Base-by-base conservation (phyloP, 2,113 vertebrate species). In the Mastomys coucha region DNA sequence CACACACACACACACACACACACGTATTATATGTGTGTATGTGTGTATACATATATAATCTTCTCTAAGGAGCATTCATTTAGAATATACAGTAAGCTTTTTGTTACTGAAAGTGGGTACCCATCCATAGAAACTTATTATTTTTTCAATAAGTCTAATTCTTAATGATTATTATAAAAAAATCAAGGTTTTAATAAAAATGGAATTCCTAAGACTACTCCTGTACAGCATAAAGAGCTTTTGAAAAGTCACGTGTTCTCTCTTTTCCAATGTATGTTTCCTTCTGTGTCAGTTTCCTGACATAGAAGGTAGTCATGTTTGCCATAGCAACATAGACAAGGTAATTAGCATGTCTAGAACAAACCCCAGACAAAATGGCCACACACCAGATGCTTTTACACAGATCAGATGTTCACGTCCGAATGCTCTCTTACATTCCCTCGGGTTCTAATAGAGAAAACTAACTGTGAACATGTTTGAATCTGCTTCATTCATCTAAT, bases 121-220 rank as follows among this genome's bases (percentile, higher is more conserved):
- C 73, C 49, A 73, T 91, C 89, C 20, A 87, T 91, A 31, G 45
- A 89, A 93, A 60, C 17, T 24, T 80, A 24, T 65, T 65, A 80
- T 86, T 19, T 42, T 72, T 88, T 53, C 72, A 70, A 81, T 89
- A 69, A 33, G 45, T 39, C 20, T 72, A 82, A 76, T 73, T 89
- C 33, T 70, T 67, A 84, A 53, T 31, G 53, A 67, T 81, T 72
- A 73, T 89, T 91, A 24, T 53, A 81, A 85, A 19, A 93, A 95
- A 85, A 86, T 24, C 42, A n/a, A 60, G 4, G 19, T 4, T 88
- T 90, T 73, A 49, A 51, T 70, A 92, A 96, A 42, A 31, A 53
- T 33, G 7, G 49, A 63, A 12, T 31, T 75, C 82, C 45, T 39
- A 42, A 75, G 76, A 82, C 51, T 36, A 7, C 5, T 69, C 31